Evolutionary conservation across 1,140 invertebrate genomes (phyloP).

Genomic region (Trachymyrmex septentrionalis): DNA sequence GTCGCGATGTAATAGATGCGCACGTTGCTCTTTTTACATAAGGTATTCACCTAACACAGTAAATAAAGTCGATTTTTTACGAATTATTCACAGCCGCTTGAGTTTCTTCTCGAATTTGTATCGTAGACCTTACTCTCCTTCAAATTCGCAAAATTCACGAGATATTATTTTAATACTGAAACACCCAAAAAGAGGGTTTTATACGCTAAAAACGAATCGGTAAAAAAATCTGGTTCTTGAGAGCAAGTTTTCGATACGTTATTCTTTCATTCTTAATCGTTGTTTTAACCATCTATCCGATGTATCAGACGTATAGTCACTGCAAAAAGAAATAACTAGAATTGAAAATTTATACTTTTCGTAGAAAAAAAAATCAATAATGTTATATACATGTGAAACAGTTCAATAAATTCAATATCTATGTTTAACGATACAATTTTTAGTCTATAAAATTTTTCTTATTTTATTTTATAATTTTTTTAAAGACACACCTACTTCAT

Average conservation of each 20-base stretch:
- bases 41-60: conserved; percentile 26
- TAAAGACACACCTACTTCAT: no score
- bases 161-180: not conserved
- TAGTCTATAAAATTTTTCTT: no score
- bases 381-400: no score
- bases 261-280: not conserved
- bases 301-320: no score
- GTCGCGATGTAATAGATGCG: conserved; percentile 33
- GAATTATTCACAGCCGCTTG: not conserved
- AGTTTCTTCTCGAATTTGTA: not conserved
- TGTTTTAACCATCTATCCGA: no score
- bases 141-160: not conserved
- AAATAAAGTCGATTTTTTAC: conserved; percentile 12
- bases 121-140: not conserved
- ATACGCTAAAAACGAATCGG: conserved; percentile 1
- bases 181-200: not conserved
- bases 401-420: no score
- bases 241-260: not conserved
- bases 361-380: no score
- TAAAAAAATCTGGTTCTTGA: not conserved
- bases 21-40: not conserved
- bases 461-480: no score
- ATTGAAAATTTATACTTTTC: no score
- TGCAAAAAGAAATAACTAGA: no score
- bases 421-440: no score